Evolutionary conservation across 2,888 invertebrate genomes (phyloP).

Genomic region (Phymatocera aterrima): DNA sequence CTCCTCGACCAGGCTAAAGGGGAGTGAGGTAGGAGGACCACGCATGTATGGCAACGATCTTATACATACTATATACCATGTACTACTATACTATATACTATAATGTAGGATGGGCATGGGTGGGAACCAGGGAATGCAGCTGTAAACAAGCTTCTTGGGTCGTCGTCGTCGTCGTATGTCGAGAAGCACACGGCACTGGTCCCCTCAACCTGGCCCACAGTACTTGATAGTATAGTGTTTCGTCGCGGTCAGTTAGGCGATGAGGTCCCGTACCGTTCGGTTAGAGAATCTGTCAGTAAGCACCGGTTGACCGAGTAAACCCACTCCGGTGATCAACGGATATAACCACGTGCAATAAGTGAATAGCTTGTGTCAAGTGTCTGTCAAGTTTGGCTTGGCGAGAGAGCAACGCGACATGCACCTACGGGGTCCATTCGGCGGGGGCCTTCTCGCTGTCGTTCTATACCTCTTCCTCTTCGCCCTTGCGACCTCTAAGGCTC

Average conservation of each 20-base stretch:
- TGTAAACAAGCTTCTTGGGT: conserved; percentile 32
- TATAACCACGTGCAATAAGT: conserved; percentile 44
- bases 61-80: not conserved
- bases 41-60: conserved; percentile 5
- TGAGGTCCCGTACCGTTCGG: conserved; percentile 64
- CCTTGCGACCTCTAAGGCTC: conserved; percentile 61
- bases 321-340: not conserved
- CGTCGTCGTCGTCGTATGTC: conserved; percentile 30
- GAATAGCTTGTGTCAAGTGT: conserved; percentile 37
- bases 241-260: conserved; percentile 65
- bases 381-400: conserved; percentile 25
- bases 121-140: conserved; percentile 41
- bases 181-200: conserved; percentile 41
- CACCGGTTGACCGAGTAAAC: conserved; percentile 45
- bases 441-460: conserved; percentile 55
- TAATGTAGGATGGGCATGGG: conserved; percentile 28
- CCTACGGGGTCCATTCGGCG: conserved; percentile 41
- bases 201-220: conserved; percentile 42
- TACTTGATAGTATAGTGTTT: conserved; percentile 41
- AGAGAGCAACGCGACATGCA: conserved; percentile 27
- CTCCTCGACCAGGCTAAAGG: not conserved
- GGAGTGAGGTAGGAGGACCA: not conserved
- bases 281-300: conserved; percentile 42
- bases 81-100: not conserved
- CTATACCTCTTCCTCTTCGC: conserved; percentile 58